phyloP scores from a whole-genome alignment of 2,797 vertebrate genomes.

The Picus viridis region DNA sequence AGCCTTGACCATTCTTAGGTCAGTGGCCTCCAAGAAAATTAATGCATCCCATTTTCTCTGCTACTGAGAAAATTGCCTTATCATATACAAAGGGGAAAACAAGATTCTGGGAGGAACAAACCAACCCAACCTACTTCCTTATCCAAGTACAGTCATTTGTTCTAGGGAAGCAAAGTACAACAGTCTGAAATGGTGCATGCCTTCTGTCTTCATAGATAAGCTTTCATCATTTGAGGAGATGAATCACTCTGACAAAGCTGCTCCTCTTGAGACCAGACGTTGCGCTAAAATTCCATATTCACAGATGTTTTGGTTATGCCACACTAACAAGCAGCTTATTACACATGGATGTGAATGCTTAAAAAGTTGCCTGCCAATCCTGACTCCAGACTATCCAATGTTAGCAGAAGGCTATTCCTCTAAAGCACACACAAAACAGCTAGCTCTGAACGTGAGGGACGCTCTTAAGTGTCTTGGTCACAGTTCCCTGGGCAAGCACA shows the following conservation, averaged over 20 bases:
- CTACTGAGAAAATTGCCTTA: neutral
- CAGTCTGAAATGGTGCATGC: neutral
- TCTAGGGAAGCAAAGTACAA: neutral
- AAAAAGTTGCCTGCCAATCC: neutral
- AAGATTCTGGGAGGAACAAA: neutral
- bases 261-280: neutral
- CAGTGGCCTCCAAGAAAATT: neutral
- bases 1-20: neutral
- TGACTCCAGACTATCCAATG: neutral
- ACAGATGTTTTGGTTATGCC: neutral
- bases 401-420: neutral
- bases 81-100: accelerated
- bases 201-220: neutral
- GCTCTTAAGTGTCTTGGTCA: neutral
- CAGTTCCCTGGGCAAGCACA: neutral
- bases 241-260: neutral
- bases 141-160: neutral
- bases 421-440: neutral
- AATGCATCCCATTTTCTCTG: neutral
- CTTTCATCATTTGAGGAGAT: neutral
- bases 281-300: neutral
- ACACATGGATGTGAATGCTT: neutral
- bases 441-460: neutral
- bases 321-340: neutral
- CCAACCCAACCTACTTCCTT: neutral